Conservation (phyloP, 2,888 invertebrate genomes). For the Ophion ellenae region DNA sequence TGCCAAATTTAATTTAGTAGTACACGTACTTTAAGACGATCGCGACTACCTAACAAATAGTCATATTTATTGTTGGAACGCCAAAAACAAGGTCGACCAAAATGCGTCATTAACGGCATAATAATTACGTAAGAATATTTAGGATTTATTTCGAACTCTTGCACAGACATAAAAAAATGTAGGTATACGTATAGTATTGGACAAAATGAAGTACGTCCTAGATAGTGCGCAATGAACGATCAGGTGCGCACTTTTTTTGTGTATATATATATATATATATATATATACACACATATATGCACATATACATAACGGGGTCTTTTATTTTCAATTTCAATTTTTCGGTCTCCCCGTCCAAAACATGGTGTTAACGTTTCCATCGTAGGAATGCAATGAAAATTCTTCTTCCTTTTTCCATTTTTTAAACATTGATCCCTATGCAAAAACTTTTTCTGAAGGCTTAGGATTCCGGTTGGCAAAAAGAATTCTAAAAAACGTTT, state of each 20-base stretch:
- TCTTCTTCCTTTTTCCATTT: too few relatives aligned
- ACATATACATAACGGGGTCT: too few relatives aligned
- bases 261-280: too few relatives aligned
- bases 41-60: slow-evolving; percentile 52
- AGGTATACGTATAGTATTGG: neutral
- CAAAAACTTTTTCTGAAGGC: too few relatives aligned
- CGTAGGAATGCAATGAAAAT: neutral
- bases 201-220: neutral
- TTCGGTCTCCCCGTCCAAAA: neutral
- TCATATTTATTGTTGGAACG: slow-evolving; percentile 49
- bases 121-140: neutral
- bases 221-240: too few relatives aligned
- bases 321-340: neutral
- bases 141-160: neutral
- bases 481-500: too few relatives aligned
- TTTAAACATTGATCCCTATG: too few relatives aligned
- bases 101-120: slow-evolving; percentile 15
- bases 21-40: slow-evolving; percentile 45
- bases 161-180: neutral
- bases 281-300: too few relatives aligned
- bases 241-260: too few relatives aligned
- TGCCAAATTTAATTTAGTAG: slow-evolving; percentile 67
- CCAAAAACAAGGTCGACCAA: neutral
- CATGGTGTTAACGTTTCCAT: neutral
- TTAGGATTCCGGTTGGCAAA: too few relatives aligned